phyloP scores from a whole-genome alignment of 2,113 vertebrate genomes.

The Hassar affinis region DNA sequence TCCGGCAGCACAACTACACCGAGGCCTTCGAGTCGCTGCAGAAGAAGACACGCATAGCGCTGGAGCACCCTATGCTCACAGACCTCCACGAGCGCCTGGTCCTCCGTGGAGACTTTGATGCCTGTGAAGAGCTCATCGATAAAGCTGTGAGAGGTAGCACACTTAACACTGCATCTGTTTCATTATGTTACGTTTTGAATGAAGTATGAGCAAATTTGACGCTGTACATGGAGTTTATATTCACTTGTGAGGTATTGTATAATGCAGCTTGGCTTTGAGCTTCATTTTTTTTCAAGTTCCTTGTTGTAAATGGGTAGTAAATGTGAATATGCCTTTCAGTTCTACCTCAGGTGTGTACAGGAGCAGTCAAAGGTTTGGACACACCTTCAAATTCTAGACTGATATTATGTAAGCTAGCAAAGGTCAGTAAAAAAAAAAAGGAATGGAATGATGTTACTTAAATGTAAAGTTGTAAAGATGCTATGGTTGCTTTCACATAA shows the following conservation, averaged over 20 bases:
- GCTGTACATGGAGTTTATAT: not conserved
- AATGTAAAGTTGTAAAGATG: not conserved
- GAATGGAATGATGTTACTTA: not conserved
- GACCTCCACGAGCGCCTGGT: conserved; percentile 95
- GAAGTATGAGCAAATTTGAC: not conserved
- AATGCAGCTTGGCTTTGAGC: not conserved
- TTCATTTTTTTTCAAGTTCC: not conserved
- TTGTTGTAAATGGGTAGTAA: not conserved
- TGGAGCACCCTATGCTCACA: conserved; percentile 97
- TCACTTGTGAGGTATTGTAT: not conserved
- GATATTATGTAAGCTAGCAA: not conserved
- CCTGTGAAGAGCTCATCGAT: conserved; percentile 95
- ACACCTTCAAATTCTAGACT: too few species aligned
- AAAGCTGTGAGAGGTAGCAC: conserved; percentile 92
- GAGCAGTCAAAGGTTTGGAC: too few species aligned
- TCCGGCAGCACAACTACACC: conserved; percentile 98
- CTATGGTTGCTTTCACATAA: not conserved
- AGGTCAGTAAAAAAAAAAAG: not conserved
- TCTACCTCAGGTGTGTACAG: too few species aligned
- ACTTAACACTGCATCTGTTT: not conserved
- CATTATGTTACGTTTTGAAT: not conserved
- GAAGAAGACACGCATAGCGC: conserved; percentile 95
- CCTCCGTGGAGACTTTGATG: conserved; percentile 92
- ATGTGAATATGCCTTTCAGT: not conserved
- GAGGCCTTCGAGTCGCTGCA: conserved; percentile 98